Base-by-base conservation (phyloP, 2,888 invertebrate genomes). In the Sphinx pinastri region DNA sequence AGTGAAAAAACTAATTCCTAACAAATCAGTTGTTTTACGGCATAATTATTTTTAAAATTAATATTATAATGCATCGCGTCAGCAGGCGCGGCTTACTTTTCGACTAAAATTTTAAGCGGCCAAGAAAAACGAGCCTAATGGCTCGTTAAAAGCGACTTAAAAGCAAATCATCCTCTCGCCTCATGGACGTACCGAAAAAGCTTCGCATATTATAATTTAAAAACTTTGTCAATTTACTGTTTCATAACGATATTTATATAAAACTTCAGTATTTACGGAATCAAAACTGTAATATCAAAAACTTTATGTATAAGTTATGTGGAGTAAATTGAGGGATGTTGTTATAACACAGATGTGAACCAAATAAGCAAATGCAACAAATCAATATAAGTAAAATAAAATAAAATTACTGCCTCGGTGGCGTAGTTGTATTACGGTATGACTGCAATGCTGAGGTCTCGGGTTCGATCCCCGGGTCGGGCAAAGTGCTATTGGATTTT, bases 81-180 rank as follows among this genome's bases (percentile, higher is more conserved):
- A 67, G 58, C 49, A 55, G 25, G n/a, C 51, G 8, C 54, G n/a
- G 16, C 7, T 67, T 55, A 16, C 58, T 57, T 16, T 58, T 19
- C 10, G 38, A 38, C 25, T 45, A 57, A 47, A 55, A 55, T 25
- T 63, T n/a, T 14, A 47, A 16, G 49, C 31, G 52, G 69, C 63
- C 70, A 74, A 76, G 75, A 80, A 78, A 77, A 80, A 76, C 71
- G 70, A 63, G 73, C 71, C 70, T 80, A 82, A 84, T 80, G 79
- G 71, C 68, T 75, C 72, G 75, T 55, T 68, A 38, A 63, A 70
- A 70, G 38, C 68, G 51, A 52, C 52, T 60, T 70, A 68, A 67
- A 68, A 68, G 63, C 67, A 70, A 70, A 70, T 70, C 25, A 70
- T 52, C 16, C 59, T 67, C 67, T 51, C 70, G 59, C 54, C 59